Evolutionary conservation across 2,888 invertebrate species (phyloP), one percentile per base, ranked within the genome.

Genomic region (Autographa pulchrina): DNA sequence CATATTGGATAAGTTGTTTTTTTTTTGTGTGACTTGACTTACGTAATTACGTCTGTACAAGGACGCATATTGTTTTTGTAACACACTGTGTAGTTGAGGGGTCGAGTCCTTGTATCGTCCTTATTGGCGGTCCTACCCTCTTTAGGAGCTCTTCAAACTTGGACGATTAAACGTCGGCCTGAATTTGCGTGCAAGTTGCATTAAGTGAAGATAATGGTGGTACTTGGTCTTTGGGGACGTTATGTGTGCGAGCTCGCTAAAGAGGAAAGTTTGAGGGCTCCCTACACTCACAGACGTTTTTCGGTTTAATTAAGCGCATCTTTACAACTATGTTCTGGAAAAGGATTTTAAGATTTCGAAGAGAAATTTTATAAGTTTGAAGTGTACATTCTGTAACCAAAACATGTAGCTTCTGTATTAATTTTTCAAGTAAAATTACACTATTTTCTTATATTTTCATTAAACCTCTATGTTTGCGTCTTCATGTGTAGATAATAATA

Each of bases 121-220:
- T 83, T 86, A 88, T 86, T 86, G 88, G 85, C 78, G 79, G 76
- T 70, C 82, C 82, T 81, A 82, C 81, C 83, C 85, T 80, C 78
- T 84, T 81, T 77, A 81, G 81, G 75, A 85, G 82, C 82, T 80
- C 78, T 84, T 83, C 77, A 86, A 92, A 91, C 88, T 91, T 90
- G 61, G 70, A 62, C 86, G 85, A 90, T 92, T 88, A 91, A 85
- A 85, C 80, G 80, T 72, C 81, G 84, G 80, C 78, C 80, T 78
- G 75, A 88, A 89, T 88, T 89, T 87, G 84, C 84, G 81, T 84
- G 87, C 87, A 86, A 86, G 83, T 88, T 88, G 86, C 88, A 88
- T 88, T 88, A 88, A 84, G 83, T 80, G 80, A 72, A 81, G 81
- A 85, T 86, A 88, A 86, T 85, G 83, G 86, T 70, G 70, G 74